phyloP scores from a whole-genome alignment of 2,797 vertebrate genomes.

The Sphaeramia orbicularis region DNA sequence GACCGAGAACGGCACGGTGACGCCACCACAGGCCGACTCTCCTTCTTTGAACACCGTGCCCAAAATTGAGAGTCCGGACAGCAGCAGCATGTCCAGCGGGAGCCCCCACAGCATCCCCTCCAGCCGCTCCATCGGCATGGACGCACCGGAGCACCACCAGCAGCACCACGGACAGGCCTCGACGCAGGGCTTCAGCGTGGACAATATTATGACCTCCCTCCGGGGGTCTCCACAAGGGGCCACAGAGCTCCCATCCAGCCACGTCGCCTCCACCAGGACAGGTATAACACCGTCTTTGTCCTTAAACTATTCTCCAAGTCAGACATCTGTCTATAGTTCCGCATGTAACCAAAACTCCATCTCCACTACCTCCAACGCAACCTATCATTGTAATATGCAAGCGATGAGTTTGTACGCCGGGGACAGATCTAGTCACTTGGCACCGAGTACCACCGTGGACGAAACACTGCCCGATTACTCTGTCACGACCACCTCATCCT shows the following conservation, averaged over 20 bases:
- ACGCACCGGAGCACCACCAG: constrained; percentile 87
- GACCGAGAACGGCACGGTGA: constrained; percentile 93
- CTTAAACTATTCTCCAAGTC: constrained; percentile 88
- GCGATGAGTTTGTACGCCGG: constrained; percentile 97
- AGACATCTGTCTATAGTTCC: constrained; percentile 91
- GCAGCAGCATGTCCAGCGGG: constrained; percentile 93
- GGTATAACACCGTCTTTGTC: constrained; percentile 88
- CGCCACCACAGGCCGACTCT: constrained; percentile 91
- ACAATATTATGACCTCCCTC: constrained; percentile 97
- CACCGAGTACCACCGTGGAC: constrained; percentile 88
- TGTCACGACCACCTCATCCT: constrained; percentile 86
- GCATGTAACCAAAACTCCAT: constrained; percentile 92
- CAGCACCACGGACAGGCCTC: constrained; percentile 84
- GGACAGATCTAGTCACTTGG: constrained; percentile 87
- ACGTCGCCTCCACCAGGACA: constrained; percentile 85
- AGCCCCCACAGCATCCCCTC: constrained; percentile 91
- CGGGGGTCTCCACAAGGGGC: constrained; percentile 91
- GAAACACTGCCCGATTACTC: constrained; percentile 94
- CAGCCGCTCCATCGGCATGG: constrained; percentile 89
- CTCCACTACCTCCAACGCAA: constrained; percentile 88
- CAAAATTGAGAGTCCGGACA: constrained; percentile 95
- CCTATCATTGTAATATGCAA: constrained; percentile 98
- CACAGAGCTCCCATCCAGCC: constrained; percentile 84
- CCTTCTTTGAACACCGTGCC: constrained; percentile 90
- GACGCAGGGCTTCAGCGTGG: constrained; percentile 94